Evolutionary conservation across 2,113 vertebrate species (phyloP), one percentile per base, ranked within the genome.

Genomic region (Petroica traversi): DNA sequence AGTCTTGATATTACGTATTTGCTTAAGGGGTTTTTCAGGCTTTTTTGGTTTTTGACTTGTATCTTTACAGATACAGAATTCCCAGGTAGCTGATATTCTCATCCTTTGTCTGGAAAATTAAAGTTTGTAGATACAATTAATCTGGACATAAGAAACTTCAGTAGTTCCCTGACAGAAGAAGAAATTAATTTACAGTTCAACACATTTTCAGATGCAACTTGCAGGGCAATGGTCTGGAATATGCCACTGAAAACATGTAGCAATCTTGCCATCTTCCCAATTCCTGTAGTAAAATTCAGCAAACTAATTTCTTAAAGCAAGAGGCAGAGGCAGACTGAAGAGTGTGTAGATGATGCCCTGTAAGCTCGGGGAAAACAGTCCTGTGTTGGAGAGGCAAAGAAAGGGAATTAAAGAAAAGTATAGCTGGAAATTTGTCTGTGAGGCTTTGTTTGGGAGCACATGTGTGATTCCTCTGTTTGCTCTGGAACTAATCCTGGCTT

Each of bases 21-120:
- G 4, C 19, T 24, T 36, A 45, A 18, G 2, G 4, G 0, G 0
- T 28, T 51, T 81, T 57, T 57, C 43, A 3, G 8, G 14, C 22
- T 12, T 57, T 86, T 77, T 54, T 38, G 0, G 10, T 2, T 63
- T 84, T 69, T 81, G 8, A 46, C 19, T 69, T 75, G 12, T 45
- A 34, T 72, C 74, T 34, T 57, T 80, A 28, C 4, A 64, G 26
- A 55, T 55, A 26, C 2, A 36, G 29, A 64, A 45, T 46, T 84
- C 18, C 10, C 12, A 71, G 41, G 28, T 26, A 89, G 12, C 25
- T 6, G 8, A 59, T 88, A 45, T 83, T 75, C 25, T 91, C 41
- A 43, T 83, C 54, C 61, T 72, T 36, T 19, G 5, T 16, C 31
- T 87, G 17, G 28, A 85, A 80, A 79, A 94, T 67, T 59, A 61